Base-by-base conservation (phyloP, 2,888 invertebrate species). In the Theodoxus fluviatilis region DNA sequence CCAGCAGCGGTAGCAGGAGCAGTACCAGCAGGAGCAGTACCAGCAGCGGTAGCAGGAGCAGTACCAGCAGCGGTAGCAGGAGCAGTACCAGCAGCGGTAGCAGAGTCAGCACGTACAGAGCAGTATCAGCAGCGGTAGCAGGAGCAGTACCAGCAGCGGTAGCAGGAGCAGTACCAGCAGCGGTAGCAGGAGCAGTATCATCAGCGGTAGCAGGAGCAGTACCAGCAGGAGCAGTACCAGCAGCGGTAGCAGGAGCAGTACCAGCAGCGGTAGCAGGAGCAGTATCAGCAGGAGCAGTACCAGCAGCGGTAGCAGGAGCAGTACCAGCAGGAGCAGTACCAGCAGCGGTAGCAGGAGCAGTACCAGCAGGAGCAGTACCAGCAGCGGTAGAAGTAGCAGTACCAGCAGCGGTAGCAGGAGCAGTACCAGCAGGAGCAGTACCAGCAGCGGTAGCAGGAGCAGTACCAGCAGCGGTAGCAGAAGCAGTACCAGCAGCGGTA, bases 381-480 rank as follows among this genome's bases (percentile, higher is more conserved):
- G 6, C 25, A 49, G 6, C 25, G 25, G 6, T 12, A 49, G 6
- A 4, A 49, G 6, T 12, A 49, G 6, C 15, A 49, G 49, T 12
- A 49, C n/a, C 25, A 49, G 49, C 25, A 49, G 49, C 25, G 25
- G 49, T 49, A 49, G 49, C 25, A 66, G 66, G 9, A 66, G 66
- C 12, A 66, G 66, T 15, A 66, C n/a, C n/a, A n/a, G n/a, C n/a
- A n/a, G n/a, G n/a, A n/a, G n/a, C n/a, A n/a, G 66, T 18, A 66
- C 43, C 4, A 66, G 43, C 3, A 66, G n/a, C n/a, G n/a, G n/a
- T n/a, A n/a, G n/a, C n/a, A n/a, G n/a, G n/a, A n/a, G 43, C 4
- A 66, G 66, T 3, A 66, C 43, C 3, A 66, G 66, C 3, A 66
- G 66, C 3, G 47, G 66, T 3, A 66, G 66, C 12, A 66, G 38